These are phyloP conservation scores for Intellagama lesueurii DNA, from an alignment of 2,797 vertebrate genomes.

Conservation along the genomic window DNA sequence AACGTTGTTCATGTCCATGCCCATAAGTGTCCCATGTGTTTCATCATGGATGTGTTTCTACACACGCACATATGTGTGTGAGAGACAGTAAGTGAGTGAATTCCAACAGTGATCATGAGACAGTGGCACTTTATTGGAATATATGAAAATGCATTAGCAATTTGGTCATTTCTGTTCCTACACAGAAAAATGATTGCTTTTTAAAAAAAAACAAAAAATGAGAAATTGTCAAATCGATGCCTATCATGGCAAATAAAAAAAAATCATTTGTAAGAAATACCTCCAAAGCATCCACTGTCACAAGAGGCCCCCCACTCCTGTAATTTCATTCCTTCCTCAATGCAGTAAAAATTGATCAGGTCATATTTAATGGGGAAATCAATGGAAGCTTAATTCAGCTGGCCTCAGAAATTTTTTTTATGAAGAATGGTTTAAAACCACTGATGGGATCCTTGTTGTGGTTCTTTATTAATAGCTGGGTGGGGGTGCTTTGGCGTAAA, in stretches of 20 bases:
- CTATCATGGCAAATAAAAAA: conserved; percentile 54
- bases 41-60: no score
- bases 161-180: conserved; percentile 36
- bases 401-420: conserved; percentile 49
- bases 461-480: conserved; percentile 56
- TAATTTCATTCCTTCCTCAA: conserved; percentile 59
- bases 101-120: not conserved
- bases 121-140: not conserved
- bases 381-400: conserved; percentile 68
- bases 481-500: conserved; percentile 29
- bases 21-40: conserved; percentile 7
- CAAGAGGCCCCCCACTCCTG: conserved; percentile 36
- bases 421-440: conserved; percentile 64
- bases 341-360: conserved; percentile 68
- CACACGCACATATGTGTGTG: no score
- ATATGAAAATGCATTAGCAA: not conserved
- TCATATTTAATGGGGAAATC: conserved; percentile 69
- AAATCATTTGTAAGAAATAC: conserved; percentile 55
- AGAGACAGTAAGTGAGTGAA: no score
- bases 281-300: conserved; percentile 58
- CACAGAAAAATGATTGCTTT: not conserved
- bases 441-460: conserved; percentile 56
- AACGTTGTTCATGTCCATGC: not conserved
- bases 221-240: conserved; percentile 62
- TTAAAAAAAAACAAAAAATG: not conserved